Evolutionary conservation across 2,113 vertebrate species (phyloP).

Genomic region (Channa argus): DNA sequence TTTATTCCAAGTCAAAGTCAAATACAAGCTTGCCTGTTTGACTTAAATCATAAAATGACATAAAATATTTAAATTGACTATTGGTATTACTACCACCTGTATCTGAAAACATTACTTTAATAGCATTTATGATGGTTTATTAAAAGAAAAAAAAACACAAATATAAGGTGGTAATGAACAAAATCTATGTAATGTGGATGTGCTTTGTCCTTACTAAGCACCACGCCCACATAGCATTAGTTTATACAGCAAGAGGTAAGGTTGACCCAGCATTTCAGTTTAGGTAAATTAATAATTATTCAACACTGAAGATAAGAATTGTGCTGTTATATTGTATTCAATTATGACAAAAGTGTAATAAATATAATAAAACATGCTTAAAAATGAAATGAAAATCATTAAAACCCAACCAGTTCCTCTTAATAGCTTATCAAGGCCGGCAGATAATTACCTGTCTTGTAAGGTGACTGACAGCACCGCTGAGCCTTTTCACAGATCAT

Average conservation of each 20-base stretch:
- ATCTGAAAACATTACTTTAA: background rate
- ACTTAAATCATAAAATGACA: too few relatives aligned
- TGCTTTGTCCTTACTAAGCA: background rate
- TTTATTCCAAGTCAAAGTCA: too few relatives aligned
- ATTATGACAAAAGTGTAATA: background rate
- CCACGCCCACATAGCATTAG: background rate
- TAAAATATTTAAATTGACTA: too few relatives aligned
- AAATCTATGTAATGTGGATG: background rate
- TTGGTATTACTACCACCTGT: background rate
- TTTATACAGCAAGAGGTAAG: background rate
- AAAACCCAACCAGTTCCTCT: background rate
- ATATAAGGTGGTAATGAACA: background rate
- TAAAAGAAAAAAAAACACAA: background rate
- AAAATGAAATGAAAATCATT: background rate
- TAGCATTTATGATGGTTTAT: background rate
- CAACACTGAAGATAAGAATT: background rate
- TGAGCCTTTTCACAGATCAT: slow-evolving; percentile 31
- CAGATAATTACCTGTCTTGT: slow-evolving; percentile 6
- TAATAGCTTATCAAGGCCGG: background rate
- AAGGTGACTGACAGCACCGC: slow-evolving; percentile 30
- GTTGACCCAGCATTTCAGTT: background rate
- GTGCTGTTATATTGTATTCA: background rate
- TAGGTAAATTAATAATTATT: background rate
- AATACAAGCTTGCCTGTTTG: too few relatives aligned
- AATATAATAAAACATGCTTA: background rate